A percentile compares a stretch with the other conserved stretches of the same genome.
Evolutionary conservation across 2,113 vertebrate species (phyloP).

Genomic region (zebrafish (Danio rerio)): GRCz12tu NC_133197.1:19723001-19723500

Average conservation of each 20-base stretch:
- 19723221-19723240: slow-evolving; percentile 70
- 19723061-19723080: slow-evolving; percentile 57
- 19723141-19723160: slow-evolving; percentile 60
- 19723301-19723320: slow-evolving; percentile 58
- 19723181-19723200: slow-evolving; percentile 74
- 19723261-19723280: slow-evolving; percentile 75
- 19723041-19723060: slow-evolving; percentile 18
- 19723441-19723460: slow-evolving; percentile 27
- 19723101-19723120: slow-evolving; percentile 32
- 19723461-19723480: slow-evolving; percentile 44
- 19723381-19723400: slow-evolving; percentile 67
- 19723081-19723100: slow-evolving; percentile 24
- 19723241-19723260: slow-evolving; percentile 77
- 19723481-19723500: slow-evolving; percentile 76
- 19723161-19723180: slow-evolving; percentile 61
- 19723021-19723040: slow-evolving; percentile 51
- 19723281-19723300: slow-evolving; percentile 77
- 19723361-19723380: slow-evolving; percentile 57
- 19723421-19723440: slow-evolving; percentile 34
- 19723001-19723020: slow-evolving; percentile 44
- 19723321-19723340: slow-evolving; percentile 41
- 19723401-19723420: slow-evolving; percentile 58
- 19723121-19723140: slow-evolving; percentile 48
- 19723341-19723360: slow-evolving; percentile 61
- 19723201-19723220: slow-evolving; percentile 71